Percentiles rank a stretch among this genome's conserved stretches.
Evolutionary conservation across 2,888 invertebrate species (phyloP).

Genomic region (Spodoptera exigua): DNA sequence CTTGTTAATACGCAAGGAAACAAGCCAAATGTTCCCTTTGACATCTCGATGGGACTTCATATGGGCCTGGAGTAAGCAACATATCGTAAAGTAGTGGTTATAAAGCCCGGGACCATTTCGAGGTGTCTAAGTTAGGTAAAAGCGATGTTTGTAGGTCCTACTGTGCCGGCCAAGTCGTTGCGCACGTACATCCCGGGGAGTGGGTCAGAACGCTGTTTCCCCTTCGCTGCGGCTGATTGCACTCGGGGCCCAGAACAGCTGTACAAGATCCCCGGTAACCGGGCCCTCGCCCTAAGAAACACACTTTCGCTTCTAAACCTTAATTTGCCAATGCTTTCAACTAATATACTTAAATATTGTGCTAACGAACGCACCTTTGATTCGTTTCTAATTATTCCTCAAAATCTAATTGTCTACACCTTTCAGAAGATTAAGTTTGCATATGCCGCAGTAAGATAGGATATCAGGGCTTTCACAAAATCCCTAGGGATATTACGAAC

Average conservation of each 20-base stretch:
- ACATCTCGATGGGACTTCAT: too few relatives aligned
- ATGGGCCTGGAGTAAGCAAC: too few relatives aligned
- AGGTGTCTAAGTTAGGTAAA: conserved; percentile 61
- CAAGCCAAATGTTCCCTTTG: conserved; percentile 32
- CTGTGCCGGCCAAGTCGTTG: conserved; percentile 79
- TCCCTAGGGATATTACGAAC: too few relatives aligned
- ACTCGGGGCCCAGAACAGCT: conserved; percentile 79
- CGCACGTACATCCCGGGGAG: conserved; percentile 78
- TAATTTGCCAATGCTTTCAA: conserved; percentile 69
- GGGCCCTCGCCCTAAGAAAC: conserved; percentile 62
- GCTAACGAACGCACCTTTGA: conserved; percentile 54
- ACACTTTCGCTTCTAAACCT: conserved; percentile 70
- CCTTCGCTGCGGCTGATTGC: conserved; percentile 75
- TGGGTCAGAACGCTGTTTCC: conserved; percentile 81
- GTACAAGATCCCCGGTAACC: conserved; percentile 84
- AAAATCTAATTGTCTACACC: conserved; percentile 5
- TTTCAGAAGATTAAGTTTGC: not conserved
- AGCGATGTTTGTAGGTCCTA: conserved; percentile 77
- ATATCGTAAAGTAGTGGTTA: too few relatives aligned
- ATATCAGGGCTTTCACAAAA: too few relatives aligned
- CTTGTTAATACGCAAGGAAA: conserved; percentile 34
- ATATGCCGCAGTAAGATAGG: not conserved
- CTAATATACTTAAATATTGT: conserved; percentile 55
- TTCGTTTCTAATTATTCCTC: conserved; percentile 31
- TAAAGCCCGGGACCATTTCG: conserved; percentile 21